Conservation (phyloP, 2,113 vertebrate species). For the Shinisaurus crocodilurus region DNA sequence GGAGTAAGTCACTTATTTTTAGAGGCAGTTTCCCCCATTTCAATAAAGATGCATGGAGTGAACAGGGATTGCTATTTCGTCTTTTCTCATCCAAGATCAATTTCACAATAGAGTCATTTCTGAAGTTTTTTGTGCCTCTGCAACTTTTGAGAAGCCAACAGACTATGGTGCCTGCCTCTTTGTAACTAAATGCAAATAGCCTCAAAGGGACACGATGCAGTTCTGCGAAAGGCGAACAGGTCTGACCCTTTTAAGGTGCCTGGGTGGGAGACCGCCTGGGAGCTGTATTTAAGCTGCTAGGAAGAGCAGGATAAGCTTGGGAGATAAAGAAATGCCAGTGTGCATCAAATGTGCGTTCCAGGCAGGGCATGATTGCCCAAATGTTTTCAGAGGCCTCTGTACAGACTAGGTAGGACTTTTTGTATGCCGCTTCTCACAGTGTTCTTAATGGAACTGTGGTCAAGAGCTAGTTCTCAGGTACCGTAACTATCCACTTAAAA, state of each 20-base stretch:
- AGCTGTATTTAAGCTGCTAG: neutral
- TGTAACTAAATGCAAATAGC: neutral
- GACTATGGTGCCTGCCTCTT: neutral
- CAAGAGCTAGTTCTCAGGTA: neutral
- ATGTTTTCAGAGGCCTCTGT: neutral
- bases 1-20: neutral
- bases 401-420: too few species aligned
- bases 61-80: neutral
- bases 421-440: neutral
- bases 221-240: neutral
- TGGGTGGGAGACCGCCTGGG: neutral
- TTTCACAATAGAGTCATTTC: neutral
- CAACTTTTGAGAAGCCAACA: neutral
- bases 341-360: neutral
- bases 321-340: neutral
- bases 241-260: neutral
- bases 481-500: neutral
- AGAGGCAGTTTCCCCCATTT: neutral
- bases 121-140: neutral
- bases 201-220: neutral
- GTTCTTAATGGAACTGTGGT: neutral
- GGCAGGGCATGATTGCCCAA: neutral
- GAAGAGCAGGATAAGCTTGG: neutral
- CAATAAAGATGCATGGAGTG: constrained; percentile 22
- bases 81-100: constrained; percentile 1